Evolutionary conservation across 2,797 vertebrate genomes (phyloP), one percentile per base, ranked within the genome.

Genomic region (Strix occidentalis): DNA sequence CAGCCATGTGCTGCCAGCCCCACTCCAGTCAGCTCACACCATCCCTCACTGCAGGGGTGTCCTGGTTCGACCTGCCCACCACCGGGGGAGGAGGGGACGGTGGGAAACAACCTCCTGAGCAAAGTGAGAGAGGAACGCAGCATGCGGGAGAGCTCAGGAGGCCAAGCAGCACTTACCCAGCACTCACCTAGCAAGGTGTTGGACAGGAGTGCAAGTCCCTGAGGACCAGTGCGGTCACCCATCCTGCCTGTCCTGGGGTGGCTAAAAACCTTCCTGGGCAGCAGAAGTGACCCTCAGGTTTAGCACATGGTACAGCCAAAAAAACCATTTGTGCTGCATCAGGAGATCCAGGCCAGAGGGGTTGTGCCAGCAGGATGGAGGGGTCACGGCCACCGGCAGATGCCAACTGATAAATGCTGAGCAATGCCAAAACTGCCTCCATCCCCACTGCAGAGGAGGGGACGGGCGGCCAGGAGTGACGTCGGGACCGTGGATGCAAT

Each of bases 101-200:
- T 12, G 28, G 51, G 51, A 56, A 56, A 61, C 33, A 39, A 41
- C 7, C 33, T 69, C 31, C 39, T 18, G 68, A 84, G 68, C 74
- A 56, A 37, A 65, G 41, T 1, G 0, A 17, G 33, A 56, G 26
- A 5, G 7, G n/a, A 45, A 41, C 0, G 5, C 5, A 31, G 39
- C 1, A 2, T 11, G 23, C 4, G 8, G 68, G 56, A 60, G 25
- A 33, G 60, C 45, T 48, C 43, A 18, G 37, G 63, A 39, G 58
- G 26, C 35, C 26, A 18, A 21, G 9, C 16, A 65, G 29, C 57
- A 11, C 60, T 26, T 20, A 17, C 39, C 33, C 35, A 68, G 48
- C 8, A 9, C 29, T n/a, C 9, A 12, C 28, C 33, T 57, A 46
- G 71, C 37, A 39, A 5, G 4, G 29, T 20, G 63, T 6, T 2